A percentile compares a stretch with the other conserved stretches of the same genome.
These are phyloP conservation scores for Lerista edwardsae DNA, from an alignment of 2,797 vertebrate species.

Conservation along the genomic window DNA sequence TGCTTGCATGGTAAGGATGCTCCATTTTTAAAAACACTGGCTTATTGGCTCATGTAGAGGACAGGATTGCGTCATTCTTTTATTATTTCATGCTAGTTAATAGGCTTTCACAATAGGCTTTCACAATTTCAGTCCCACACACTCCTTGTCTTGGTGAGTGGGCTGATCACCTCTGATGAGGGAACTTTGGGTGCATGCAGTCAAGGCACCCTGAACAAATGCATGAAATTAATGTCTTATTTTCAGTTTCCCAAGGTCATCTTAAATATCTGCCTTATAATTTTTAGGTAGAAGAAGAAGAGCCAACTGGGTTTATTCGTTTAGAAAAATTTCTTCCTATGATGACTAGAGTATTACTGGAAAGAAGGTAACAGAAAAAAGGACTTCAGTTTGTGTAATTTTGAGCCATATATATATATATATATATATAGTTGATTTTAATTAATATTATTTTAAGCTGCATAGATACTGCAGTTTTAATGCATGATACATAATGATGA, in stretches of 20 bases:
- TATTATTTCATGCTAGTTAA: neutral
- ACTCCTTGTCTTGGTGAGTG: no score
- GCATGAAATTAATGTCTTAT: rapidly evolving
- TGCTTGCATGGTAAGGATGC: neutral
- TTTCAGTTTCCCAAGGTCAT: conserved; percentile 28
- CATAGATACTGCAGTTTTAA: conserved; percentile 5
- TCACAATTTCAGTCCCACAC: no score
- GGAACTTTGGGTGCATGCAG: no score
- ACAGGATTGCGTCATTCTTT: neutral
- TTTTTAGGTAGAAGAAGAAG: conserved; percentile 90
- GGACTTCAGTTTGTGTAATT: conserved; percentile 40
- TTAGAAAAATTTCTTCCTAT: conserved; percentile 90
- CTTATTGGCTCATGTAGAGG: neutral
- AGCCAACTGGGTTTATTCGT: conserved; percentile 83
- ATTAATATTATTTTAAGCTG: conserved; percentile 34
- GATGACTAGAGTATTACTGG: conserved; percentile 87
- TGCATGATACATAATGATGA: conserved; percentile 8
- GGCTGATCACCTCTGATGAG: no score
- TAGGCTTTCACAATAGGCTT: no score
- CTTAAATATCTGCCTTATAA: conserved; percentile 39
- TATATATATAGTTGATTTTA: conserved; percentile 23
- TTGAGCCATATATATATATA: conserved; percentile 9
- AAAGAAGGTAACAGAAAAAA: conserved; percentile 81
- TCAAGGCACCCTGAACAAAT: no score
- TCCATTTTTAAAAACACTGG: neutral